Percentiles rank a stretch among this genome's conserved stretches.
These are phyloP conservation scores for Xerus rutilus DNA, from an alignment of 2,797 vertebrate genomes.

Conservation along the genomic window DNA sequence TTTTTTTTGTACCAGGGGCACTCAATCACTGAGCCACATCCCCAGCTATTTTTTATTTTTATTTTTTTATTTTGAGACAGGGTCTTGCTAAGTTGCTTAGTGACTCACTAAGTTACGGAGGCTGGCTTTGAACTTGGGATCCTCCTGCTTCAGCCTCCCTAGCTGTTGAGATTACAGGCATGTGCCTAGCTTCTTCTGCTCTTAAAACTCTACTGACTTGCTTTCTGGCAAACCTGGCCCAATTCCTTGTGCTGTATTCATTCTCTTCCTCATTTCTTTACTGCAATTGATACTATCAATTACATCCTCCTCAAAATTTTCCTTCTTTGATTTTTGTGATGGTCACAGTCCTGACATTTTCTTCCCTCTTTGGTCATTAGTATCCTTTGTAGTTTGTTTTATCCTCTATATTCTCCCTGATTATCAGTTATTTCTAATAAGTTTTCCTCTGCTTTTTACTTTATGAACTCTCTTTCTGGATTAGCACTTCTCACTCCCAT, in stretches of 20 bases:
- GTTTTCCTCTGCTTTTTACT: slow-evolving; percentile 14
- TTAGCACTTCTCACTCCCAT: neutral
- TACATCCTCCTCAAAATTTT: neutral
- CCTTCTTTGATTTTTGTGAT: slow-evolving; percentile 1
- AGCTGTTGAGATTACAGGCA: no score
- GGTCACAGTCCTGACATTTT: neutral
- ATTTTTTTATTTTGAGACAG: no score
- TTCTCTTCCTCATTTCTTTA: slow-evolving; percentile 38
- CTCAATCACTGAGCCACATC: no score
- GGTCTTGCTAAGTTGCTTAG: no score
- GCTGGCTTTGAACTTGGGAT: no score
- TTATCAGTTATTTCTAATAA: neutral
- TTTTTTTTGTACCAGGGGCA: no score
- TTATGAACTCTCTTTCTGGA: neutral
- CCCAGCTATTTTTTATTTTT: no score
- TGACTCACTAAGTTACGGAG: no score
- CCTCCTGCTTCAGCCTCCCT: no score
- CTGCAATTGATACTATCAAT: neutral
- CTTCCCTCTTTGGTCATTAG: neutral
- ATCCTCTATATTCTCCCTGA: neutral
- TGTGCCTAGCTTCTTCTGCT: neutral
- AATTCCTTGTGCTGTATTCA: neutral
- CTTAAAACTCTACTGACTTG: neutral
- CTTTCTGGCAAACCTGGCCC: neutral
- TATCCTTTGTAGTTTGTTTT: slow-evolving; percentile 40